Conservation (phyloP, 2,888 invertebrate species). For the Hoplodrina blanda region DNA sequence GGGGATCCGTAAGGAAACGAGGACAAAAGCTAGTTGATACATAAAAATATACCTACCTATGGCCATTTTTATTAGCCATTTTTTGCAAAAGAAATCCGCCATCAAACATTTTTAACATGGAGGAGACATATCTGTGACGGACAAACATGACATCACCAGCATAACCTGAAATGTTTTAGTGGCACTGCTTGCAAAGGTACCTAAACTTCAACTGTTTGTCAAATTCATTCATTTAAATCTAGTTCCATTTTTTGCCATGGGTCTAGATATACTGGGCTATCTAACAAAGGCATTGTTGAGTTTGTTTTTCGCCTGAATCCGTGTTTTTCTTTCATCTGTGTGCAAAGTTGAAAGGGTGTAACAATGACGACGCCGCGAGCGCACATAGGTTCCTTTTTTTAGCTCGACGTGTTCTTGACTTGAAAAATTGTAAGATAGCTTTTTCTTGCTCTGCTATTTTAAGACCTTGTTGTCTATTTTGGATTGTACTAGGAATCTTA, state of each 20-base stretch:
- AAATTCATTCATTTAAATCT: constrained; percentile 11
- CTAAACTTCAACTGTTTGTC: not conserved
- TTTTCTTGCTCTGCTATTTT: constrained; percentile 31
- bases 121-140: constrained; percentile 42
- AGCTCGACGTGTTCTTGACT: constrained; percentile 41
- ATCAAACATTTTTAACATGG: constrained; percentile 39
- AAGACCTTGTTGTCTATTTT: constrained; percentile 17
- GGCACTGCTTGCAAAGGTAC: not conserved
- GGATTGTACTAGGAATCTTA: too few relatives aligned
- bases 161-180: constrained; percentile 9
- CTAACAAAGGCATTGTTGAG: constrained; percentile 67
- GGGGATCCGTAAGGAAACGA: too few relatives aligned
- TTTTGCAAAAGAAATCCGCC: constrained; percentile 10
- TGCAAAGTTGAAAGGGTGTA: constrained; percentile 55
- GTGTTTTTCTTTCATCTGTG: constrained; percentile 65
- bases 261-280: constrained; percentile 25
- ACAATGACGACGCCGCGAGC: constrained; percentile 51
- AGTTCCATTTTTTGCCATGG: constrained; percentile 31
- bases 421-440: constrained; percentile 19
- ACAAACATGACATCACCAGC: constrained; percentile 28
- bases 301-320: constrained; percentile 63
- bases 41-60: too few relatives aligned
- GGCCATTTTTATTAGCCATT: not conserved
- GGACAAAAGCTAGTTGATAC: too few relatives aligned
- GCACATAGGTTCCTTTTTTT: constrained; percentile 44